A percentile compares a stretch with the other conserved stretches of the same genome.
phyloP scores from a whole-genome alignment of 2,113 vertebrate species.

The Bos indicus region DNA sequence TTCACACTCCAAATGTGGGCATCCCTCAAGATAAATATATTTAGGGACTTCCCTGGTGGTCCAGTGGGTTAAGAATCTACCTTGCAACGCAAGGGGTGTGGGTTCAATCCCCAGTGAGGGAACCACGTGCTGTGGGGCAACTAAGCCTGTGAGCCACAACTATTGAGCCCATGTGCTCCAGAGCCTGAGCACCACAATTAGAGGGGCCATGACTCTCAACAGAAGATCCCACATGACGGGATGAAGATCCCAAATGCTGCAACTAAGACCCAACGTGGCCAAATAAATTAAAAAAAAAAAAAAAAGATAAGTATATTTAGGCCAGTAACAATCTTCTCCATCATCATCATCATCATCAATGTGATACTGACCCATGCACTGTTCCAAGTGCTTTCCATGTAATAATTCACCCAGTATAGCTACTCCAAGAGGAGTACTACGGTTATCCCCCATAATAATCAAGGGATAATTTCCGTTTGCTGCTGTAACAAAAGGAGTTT shows the following conservation, averaged over 20 bases:
- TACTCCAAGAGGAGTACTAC: background rate
- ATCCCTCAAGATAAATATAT: background rate
- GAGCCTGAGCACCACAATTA: background rate
- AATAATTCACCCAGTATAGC: background rate
- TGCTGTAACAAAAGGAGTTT: background rate
- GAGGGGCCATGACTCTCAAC: background rate
- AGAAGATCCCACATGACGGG: background rate
- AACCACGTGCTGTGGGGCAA: background rate
- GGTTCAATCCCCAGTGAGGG: background rate
- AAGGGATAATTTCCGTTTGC: background rate
- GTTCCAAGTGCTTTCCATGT: background rate
- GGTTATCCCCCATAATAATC: background rate
- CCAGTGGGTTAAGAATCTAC: background rate
- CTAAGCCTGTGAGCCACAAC: background rate
- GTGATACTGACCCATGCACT: accelerated
- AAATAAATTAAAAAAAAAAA: background rate
- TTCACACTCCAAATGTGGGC: background rate
- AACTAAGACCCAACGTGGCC: background rate
- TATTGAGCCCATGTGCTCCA: background rate
- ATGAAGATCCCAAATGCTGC: background rate
- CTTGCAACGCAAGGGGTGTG: background rate
- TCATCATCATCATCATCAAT: accelerated
- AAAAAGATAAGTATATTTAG: background rate
- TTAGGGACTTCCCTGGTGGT: background rate
- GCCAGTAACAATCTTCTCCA: background rate